phyloP scores from a whole-genome alignment of 2,888 invertebrate species.

The Hemaris fuciformis region DNA sequence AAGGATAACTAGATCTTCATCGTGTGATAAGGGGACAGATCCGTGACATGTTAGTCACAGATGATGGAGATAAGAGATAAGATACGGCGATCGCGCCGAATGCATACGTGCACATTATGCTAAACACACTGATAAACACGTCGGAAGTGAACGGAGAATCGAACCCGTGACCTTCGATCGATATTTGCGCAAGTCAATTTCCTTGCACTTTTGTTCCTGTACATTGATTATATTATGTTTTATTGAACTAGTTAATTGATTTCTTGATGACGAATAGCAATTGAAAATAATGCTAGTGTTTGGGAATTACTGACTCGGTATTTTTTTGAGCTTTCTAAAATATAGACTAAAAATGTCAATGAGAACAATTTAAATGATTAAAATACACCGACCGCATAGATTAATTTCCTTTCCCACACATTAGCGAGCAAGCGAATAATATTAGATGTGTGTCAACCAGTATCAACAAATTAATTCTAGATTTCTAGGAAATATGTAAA shows the following conservation, averaged over 20 bases:
- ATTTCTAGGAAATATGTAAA: not conserved
- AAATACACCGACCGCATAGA: not conserved
- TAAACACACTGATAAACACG: not conserved
- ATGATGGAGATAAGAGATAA: constrained; percentile 6
- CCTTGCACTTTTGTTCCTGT: not conserved
- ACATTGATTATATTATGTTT: too few species aligned
- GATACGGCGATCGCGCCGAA: not conserved
- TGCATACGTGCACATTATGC: not conserved
- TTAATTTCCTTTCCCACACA: not conserved
- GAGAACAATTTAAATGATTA: not conserved
- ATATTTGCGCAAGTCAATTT: not conserved
- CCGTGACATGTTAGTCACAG: too few species aligned
- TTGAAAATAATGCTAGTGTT: too few species aligned
- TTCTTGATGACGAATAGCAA: too few species aligned
- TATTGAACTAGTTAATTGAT: too few species aligned
- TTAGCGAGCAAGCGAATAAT: not conserved
- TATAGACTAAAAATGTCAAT: too few species aligned
- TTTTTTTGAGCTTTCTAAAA: too few species aligned
- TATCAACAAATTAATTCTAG: not conserved
- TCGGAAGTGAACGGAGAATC: constrained; percentile 28
- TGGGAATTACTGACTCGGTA: too few species aligned
- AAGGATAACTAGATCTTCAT: too few species aligned
- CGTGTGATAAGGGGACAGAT: too few species aligned
- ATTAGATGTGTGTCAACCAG: not conserved
- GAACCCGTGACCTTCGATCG: constrained; percentile 20